These are phyloP conservation scores for Itoplectis maculator DNA, from an alignment of 2,888 invertebrate species.

Conservation along the genomic window DNA sequence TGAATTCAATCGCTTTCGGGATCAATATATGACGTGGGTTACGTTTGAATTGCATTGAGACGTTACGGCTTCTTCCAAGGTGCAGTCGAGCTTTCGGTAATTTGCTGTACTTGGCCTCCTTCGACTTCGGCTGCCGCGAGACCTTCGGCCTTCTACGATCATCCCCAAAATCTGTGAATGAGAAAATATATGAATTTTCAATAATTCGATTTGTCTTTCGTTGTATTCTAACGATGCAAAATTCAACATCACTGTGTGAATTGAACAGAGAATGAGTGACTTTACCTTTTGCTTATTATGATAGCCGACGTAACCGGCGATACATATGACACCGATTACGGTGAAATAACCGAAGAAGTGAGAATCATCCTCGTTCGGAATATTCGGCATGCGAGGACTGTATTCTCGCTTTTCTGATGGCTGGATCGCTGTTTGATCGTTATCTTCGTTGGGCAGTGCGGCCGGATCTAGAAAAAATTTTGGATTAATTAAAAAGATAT, in stretches of 20 bases:
- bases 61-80: slow-evolving; percentile 89
- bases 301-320: slow-evolving; percentile 88
- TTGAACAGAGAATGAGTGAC: slow-evolving; percentile 9
- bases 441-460: slow-evolving; percentile 16
- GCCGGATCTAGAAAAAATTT: slow-evolving; percentile 29
- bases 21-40: slow-evolving; percentile 86
- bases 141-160: slow-evolving; percentile 87
- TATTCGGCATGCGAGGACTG: slow-evolving; percentile 49
- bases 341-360: slow-evolving; percentile 90
- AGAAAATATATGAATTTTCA: slow-evolving; percentile 5
- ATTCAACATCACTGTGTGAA: too few species aligned
- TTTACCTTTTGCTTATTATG: slow-evolving; percentile 89
- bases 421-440: slow-evolving; percentile 5
- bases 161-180: slow-evolving; percentile 87
- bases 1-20: background rate
- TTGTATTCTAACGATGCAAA: too few species aligned
- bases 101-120: slow-evolving; percentile 88
- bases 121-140: slow-evolving; percentile 82
- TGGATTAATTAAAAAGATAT: background rate
- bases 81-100: slow-evolving; percentile 89
- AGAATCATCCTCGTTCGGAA: slow-evolving; percentile 86
- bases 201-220: too few species aligned
- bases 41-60: slow-evolving; percentile 86
- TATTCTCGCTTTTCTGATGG: slow-evolving; percentile 38
- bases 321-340: slow-evolving; percentile 87